These are phyloP conservation scores for Tinea pellionella DNA, from an alignment of 2,888 invertebrate genomes.

Conservation along the genomic window DNA sequence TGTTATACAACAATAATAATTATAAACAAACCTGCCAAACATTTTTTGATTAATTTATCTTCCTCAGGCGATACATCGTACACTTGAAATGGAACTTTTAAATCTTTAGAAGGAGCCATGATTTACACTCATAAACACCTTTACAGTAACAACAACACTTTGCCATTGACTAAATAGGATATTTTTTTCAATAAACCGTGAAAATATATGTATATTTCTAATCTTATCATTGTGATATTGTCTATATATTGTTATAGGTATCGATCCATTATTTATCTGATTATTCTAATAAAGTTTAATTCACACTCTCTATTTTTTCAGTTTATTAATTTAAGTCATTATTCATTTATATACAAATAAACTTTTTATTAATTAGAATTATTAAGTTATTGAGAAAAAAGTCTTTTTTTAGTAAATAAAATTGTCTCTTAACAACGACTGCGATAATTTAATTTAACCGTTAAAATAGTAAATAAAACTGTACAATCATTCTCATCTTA, in stretches of 20 bases:
- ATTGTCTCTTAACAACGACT: no score
- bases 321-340: no score
- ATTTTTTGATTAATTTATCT: constrained; percentile 49
- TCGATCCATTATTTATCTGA: not conserved
- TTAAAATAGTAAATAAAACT: no score
- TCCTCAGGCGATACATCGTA: constrained; percentile 42
- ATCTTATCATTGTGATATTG: not conserved
- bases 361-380: no score
- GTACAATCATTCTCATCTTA: no score
- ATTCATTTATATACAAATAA: no score
- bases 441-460: no score
- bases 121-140: not conserved
- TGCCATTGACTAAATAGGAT: not conserved
- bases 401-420: no score
- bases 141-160: not conserved
- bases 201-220: not conserved
- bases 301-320: no score
- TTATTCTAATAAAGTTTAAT: not conserved
- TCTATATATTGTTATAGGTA: not conserved
- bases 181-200: not conserved
- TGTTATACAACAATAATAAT: not conserved
- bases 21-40: constrained; percentile 43
- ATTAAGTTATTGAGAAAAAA: no score
- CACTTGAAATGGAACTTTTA: constrained; percentile 40
- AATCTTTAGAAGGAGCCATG: constrained; percentile 45